These are phyloP conservation scores for Trissolcus japonicus DNA, from an alignment of 2,888 invertebrate genomes.

Conservation along the genomic window DNA sequence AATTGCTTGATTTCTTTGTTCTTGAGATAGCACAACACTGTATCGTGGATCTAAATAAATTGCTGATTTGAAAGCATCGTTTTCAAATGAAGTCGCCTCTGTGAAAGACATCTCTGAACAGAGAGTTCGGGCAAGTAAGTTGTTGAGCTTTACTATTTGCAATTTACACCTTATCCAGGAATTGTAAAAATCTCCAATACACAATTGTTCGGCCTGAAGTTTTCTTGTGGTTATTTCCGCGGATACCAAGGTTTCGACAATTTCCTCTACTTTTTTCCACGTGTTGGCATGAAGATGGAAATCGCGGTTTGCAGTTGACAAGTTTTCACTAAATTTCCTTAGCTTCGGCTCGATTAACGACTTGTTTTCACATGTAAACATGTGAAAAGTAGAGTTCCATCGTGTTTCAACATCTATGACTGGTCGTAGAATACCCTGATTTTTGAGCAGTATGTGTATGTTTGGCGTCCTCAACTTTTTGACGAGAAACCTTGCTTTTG, in stretches of 20 bases:
- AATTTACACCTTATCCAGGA: constrained; percentile 20
- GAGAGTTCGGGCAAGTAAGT: constrained; percentile 2
- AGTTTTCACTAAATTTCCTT: constrained; percentile 10
- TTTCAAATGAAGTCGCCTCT: constrained; percentile 7
- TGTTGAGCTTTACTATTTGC: constrained; percentile 1
- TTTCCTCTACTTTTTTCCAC: constrained; percentile 15
- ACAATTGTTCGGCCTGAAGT: constrained; percentile 6
- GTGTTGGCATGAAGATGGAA: neutral
- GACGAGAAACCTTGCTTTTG: constrained; percentile 12
- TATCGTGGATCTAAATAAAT: constrained; percentile 25
- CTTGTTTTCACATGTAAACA: too few relatives aligned
- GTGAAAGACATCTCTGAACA: constrained; percentile 11
- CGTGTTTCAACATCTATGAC: constrained; percentile 13
- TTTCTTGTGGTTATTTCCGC: constrained; percentile 14
- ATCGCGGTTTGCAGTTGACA: constrained; percentile 4
- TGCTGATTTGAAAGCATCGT: constrained; percentile 23
- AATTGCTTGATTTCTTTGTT: constrained; percentile 19
- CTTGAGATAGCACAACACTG: constrained; percentile 5
- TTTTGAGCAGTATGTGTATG: constrained; percentile 7
- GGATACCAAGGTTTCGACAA: constrained; percentile 5
- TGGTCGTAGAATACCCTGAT: constrained; percentile 6
- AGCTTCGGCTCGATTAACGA: constrained; percentile 3
- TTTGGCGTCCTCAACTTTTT: constrained; percentile 16
- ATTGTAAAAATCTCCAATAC: constrained; percentile 13
- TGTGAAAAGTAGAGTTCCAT: constrained; percentile 16